Conservation (phyloP, 2,113 vertebrate species). For the Clarias gariepinus region DNA sequence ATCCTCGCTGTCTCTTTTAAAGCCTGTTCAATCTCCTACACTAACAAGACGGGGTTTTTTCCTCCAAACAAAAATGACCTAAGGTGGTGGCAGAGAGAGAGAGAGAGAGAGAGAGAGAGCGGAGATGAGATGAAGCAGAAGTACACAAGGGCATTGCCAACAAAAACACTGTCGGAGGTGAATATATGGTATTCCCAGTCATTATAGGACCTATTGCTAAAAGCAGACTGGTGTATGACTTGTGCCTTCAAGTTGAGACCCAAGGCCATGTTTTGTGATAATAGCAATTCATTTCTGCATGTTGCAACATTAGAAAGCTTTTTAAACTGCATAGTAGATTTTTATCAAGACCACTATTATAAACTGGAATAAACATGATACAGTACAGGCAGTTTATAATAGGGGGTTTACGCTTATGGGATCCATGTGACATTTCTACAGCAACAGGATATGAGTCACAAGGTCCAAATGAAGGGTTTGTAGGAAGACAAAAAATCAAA, state of each 20-base stretch:
- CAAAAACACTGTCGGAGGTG: constrained; percentile 64
- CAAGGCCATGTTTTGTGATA: constrained; percentile 31
- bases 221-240: constrained; percentile 45
- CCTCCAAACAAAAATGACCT: constrained; percentile 24
- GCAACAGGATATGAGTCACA: neutral
- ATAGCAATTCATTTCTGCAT: neutral
- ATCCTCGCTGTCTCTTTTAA: neutral
- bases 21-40: constrained; percentile 28
- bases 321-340: neutral
- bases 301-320: neutral
- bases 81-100: neutral
- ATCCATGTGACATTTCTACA: neutral
- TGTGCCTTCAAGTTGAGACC: constrained; percentile 9
- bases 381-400: neutral
- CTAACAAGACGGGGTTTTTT: constrained; percentile 26
- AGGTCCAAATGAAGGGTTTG: neutral
- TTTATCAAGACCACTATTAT: neutral
- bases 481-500: neutral
- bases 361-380: neutral
- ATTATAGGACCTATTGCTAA: constrained; percentile 49
- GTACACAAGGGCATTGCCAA: constrained; percentile 59
- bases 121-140: constrained; percentile 66
- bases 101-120: constrained; percentile 10
- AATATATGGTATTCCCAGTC: constrained; percentile 45
- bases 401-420: neutral